Percentiles rank a stretch among this genome's conserved stretches.
phyloP scores from a whole-genome alignment of 2,888 invertebrate species.

The Cactoblastis cactorum region DNA sequence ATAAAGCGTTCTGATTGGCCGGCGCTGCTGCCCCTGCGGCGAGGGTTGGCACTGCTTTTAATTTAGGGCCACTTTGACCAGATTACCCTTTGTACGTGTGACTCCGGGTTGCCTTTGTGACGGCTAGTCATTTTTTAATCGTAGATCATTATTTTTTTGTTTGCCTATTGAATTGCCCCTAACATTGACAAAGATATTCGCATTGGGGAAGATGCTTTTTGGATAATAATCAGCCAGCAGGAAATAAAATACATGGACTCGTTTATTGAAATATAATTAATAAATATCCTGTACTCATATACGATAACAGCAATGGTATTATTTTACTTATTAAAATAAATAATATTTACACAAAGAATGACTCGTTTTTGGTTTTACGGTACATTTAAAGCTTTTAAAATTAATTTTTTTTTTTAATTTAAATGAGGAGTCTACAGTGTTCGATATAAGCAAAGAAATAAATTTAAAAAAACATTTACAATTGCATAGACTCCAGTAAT shows the following conservation, averaged over 20 bases:
- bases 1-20: slow-evolving; percentile 47
- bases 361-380: too few relatives aligned
- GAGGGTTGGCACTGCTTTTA: slow-evolving; percentile 51
- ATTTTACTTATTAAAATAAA: not conserved
- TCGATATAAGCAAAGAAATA: too few relatives aligned
- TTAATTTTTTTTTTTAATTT: too few relatives aligned
- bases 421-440: too few relatives aligned
- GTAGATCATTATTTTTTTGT: slow-evolving; percentile 49
- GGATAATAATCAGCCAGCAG: not conserved
- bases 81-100: slow-evolving; percentile 75
- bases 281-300: not conserved
- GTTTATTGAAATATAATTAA: slow-evolving; percentile 1
- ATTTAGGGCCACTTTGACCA: slow-evolving; percentile 68
- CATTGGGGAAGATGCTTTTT: not conserved
- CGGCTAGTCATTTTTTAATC: slow-evolving; percentile 65
- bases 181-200: slow-evolving; percentile 5
- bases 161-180: slow-evolving; percentile 21
- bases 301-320: not conserved
- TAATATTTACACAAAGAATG: not conserved
- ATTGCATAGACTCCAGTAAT: too few relatives aligned
- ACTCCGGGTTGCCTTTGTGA: slow-evolving; percentile 69
- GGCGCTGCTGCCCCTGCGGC: slow-evolving; percentile 26
- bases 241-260: not conserved
- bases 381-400: too few relatives aligned
- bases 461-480: too few relatives aligned